Evolutionary conservation across 2,797 vertebrate genomes (phyloP).

Genomic region (Kryptolebias ocellatus): DNA sequence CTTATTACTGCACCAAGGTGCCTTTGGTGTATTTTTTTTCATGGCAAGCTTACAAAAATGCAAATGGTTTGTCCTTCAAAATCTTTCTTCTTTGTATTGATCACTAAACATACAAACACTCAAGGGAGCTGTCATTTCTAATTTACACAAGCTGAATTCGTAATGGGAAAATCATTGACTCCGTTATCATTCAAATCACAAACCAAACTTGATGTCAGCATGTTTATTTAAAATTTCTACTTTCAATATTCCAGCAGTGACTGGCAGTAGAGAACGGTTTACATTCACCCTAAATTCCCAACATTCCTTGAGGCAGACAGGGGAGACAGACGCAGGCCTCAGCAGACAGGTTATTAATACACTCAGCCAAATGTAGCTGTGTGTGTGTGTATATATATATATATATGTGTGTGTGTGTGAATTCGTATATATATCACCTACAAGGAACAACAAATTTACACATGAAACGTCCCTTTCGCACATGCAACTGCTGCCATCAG

Average conservation of each 20-base stretch:
- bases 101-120: slow-evolving; percentile 42
- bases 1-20: slow-evolving; percentile 61
- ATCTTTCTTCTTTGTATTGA: slow-evolving; percentile 48
- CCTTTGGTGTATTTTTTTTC: slow-evolving; percentile 53
- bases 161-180: slow-evolving; percentile 13
- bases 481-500: background rate
- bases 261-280: slow-evolving; percentile 34
- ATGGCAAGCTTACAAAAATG: slow-evolving; percentile 12
- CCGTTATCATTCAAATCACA: slow-evolving; percentile 36
- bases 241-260: slow-evolving; percentile 28
- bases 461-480: slow-evolving; percentile 19
- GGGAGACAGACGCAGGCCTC: slow-evolving; percentile 33
- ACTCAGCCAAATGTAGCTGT: slow-evolving; percentile 24
- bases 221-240: slow-evolving; percentile 32
- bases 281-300: slow-evolving; percentile 70
- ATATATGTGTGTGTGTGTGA: background rate
- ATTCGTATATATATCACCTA: slow-evolving; percentile 6
- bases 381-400: background rate
- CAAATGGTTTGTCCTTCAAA: slow-evolving; percentile 39
- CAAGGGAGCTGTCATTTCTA: slow-evolving; percentile 38
- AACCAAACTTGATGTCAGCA: slow-evolving; percentile 22
- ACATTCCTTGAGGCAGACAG: slow-evolving; percentile 71
- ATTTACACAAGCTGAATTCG: slow-evolving; percentile 44
- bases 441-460: slow-evolving; percentile 24
- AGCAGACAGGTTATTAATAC: slow-evolving; percentile 49